Evolutionary conservation across 2,113 vertebrate genomes (phyloP).

Genomic region (Ardeotis arabs): DNA sequence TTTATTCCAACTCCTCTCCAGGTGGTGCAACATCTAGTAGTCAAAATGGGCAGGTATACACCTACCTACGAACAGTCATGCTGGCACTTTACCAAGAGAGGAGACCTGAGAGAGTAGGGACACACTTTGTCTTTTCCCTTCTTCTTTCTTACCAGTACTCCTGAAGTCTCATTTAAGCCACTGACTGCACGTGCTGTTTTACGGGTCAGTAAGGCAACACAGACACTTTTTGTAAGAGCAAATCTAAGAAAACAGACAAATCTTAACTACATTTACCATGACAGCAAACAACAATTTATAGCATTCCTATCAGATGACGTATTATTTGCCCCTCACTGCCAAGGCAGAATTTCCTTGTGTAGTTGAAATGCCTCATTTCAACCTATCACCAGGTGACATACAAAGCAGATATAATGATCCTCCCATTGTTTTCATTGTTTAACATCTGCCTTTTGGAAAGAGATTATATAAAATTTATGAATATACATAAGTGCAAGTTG

Average conservation of each 20-base stretch:
- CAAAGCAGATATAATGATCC: background rate
- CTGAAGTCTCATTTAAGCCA: background rate
- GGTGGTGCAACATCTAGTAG: background rate
- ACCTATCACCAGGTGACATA: background rate
- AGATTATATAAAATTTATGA: background rate
- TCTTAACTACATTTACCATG: background rate
- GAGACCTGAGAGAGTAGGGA: background rate
- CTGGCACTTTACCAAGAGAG: background rate
- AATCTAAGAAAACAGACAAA: background rate
- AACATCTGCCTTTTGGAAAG: background rate
- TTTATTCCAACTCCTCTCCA: background rate
- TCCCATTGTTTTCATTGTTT: accelerated
- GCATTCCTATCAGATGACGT: background rate
- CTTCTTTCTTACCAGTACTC: background rate
- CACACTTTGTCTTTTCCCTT: accelerated
- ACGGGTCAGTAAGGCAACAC: background rate
- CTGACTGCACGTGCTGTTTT: background rate
- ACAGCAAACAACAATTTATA: background rate
- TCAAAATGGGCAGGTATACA: background rate
- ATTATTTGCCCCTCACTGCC: background rate
- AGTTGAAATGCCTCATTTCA: background rate
- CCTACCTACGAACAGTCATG: background rate
- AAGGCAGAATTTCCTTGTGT: background rate
- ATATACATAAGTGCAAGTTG: background rate
- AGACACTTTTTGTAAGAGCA: background rate